Evolutionary conservation across 2,113 vertebrate genomes (phyloP), one percentile per base, ranked within the genome.

Genomic region (Hirundichthys speculiger): DNA sequence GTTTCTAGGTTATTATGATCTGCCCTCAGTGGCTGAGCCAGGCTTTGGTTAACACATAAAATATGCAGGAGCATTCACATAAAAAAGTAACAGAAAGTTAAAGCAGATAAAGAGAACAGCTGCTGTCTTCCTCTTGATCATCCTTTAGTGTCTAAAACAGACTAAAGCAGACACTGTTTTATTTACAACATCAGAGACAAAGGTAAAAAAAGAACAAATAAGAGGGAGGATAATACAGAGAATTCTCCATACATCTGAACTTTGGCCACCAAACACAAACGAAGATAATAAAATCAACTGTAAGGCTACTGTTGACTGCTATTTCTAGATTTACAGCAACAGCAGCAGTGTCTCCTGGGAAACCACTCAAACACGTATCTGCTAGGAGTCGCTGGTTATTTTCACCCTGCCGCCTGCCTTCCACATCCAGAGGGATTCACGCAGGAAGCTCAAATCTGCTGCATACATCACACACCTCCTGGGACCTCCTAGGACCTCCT

Each of bases 401-500:
- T 51, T 19, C n/a, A 24, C 20, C 54, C 58, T 25, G 19, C 52
- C 5, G 30, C 46, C 56, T 27, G 27, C 27, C 27, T 27, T 27
- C 27, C 8, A 27, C 27, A 3, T 55, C 66, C 70, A 55, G 69
- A 63, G 80, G 51, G 51, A 54, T 65, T 58, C 52, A 19, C 48
- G 61, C 56, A 75, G 64, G 43, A 63, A 20, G n/a, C 15, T 43
- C 55, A 84, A 43, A 59, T 65, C 47, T 13, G 16, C 58, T 38
- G 49, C 64, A 62, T 65, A 67, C 75, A 79, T 64, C 46, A 42
- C 27, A 22, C 3, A 41, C 58, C 80, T 77, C 73, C 22, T 22
- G 82, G 79, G 86, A 75, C 48, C 40, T 6, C 13, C n/a, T 22
- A 41, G 79, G 86, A 75, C 48, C 40, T 6, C 13, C n/a, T 22